These are phyloP conservation scores for Rhizomys pruinosus DNA, from an alignment of 2,113 vertebrate species.

Conservation along the genomic window DNA sequence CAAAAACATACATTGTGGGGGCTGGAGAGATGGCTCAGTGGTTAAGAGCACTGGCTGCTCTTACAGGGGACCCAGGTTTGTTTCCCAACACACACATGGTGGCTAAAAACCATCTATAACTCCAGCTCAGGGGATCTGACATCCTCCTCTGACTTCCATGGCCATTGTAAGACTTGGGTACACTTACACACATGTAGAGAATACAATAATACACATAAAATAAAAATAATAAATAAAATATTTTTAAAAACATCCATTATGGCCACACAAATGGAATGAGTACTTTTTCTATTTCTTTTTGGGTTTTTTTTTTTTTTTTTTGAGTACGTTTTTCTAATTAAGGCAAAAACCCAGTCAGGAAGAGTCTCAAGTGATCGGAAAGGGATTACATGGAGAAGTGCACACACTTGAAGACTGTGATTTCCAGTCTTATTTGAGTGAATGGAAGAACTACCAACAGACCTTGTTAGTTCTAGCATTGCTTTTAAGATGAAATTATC, in stretches of 20 bases:
- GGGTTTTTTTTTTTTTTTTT: not conserved
- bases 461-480: too few relatives aligned
- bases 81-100: too few relatives aligned
- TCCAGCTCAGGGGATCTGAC: too few relatives aligned
- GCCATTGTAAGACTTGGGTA: too few relatives aligned
- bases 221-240: too few relatives aligned
- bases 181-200: too few relatives aligned
- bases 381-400: rapidly evolving
- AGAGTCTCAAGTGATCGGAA: not conserved
- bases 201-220: too few relatives aligned
- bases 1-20: not conserved
- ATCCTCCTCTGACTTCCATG: too few relatives aligned
- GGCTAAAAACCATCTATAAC: too few relatives aligned
- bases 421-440: rapidly evolving
- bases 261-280: not conserved
- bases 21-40: too few relatives aligned
- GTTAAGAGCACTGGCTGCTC: too few relatives aligned
- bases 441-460: not conserved
- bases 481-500: not conserved
- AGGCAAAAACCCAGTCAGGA: not conserved
- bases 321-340: not conserved
- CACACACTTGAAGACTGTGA: rapidly evolving
- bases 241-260: not conserved
- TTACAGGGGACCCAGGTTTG: too few relatives aligned
- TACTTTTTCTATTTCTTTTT: not conserved